Evolutionary conservation across 2,797 vertebrate genomes (phyloP), one percentile per base, ranked within the genome.

Genomic region (Borostomias antarcticus): DNA sequence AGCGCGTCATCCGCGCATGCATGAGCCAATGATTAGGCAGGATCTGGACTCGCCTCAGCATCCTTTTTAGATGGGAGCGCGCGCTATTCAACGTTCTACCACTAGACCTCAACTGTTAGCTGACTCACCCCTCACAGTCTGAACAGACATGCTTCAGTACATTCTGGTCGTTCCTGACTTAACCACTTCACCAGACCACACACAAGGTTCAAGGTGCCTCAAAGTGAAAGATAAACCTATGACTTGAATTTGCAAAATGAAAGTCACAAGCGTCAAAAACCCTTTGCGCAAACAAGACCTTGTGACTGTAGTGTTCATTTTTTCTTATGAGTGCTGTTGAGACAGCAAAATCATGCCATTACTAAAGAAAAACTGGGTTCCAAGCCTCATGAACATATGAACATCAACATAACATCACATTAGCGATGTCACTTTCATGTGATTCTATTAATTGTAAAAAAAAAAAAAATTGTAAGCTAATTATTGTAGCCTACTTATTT

Each of bases 1-100:
- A 5, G 0, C 52, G 59, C 82, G 78, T 87, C 80, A 83, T 72
- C 61, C 57, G 53, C 17, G 26, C 29, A 17, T 29, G 10, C 37
- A 13, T 58, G 19, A 71, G 48, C 88, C 87, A 89, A 87, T 88
- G 21, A 64, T 63, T 70, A 43, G 47, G 53, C 64, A 63, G 69
- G 23, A 58, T 68, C 62, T 40, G 53, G 61, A 48, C 37, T 66
- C 53, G 48, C 58, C 3, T 45, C 11, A 4, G 47, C 0, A 1
- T 40, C 51, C 43, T 58, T 66, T 30, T 1, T 30, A 56, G 52
- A 59, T 4, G 53, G 23, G 58, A 11, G 11, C 32, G 85, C 82
- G 77, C 74, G 80, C 75, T 79, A 13, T 59, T 45, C 17, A 59
- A 45, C 15, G 19, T n/a, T n/a, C n/a, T n/a, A n/a, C n/a, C n/a